Evolutionary conservation across 2,113 vertebrate species (phyloP).

Genomic region (Trematomus loennbergii): DNA sequence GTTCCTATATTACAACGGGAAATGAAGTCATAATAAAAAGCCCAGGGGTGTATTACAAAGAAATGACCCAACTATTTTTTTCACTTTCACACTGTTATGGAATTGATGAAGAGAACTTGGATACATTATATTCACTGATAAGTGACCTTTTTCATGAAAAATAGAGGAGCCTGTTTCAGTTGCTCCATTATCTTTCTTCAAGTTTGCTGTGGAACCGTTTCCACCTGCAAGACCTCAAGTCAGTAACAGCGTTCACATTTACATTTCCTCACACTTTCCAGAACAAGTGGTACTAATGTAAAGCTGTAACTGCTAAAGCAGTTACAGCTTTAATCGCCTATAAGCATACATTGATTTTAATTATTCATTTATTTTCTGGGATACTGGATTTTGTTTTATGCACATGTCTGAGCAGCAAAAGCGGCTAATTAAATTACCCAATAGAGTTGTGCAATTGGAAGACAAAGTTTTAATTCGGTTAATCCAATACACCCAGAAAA

Average conservation of each 20-base stretch:
- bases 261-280: slow-evolving; percentile 68
- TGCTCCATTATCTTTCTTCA: slow-evolving; percentile 65
- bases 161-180: slow-evolving; percentile 76
- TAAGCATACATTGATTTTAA: slow-evolving; percentile 81
- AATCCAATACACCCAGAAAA: slow-evolving; percentile 66
- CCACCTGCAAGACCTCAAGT: slow-evolving; percentile 52
- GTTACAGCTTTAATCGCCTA: slow-evolving; percentile 81
- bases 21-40: slow-evolving; percentile 99
- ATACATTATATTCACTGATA: slow-evolving; percentile 92
- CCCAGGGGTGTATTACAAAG: slow-evolving; percentile 99
- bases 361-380: slow-evolving; percentile 78
- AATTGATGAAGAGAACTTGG: slow-evolving; percentile 94
- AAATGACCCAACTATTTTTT: slow-evolving; percentile 97
- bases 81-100: slow-evolving; percentile 91
- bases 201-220: slow-evolving; percentile 55
- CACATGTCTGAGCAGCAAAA: slow-evolving; percentile 68
- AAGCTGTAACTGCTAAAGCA: slow-evolving; percentile 71
- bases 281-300: slow-evolving; percentile 75
- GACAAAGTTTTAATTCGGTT: slow-evolving; percentile 79
- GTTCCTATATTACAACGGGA: slow-evolving; percentile 99
- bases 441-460: slow-evolving; percentile 71
- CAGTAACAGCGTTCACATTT: slow-evolving; percentile 49
- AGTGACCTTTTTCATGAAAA: slow-evolving; percentile 94
- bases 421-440: slow-evolving; percentile 78
- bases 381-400: slow-evolving; percentile 70